Evolutionary conservation across 2,113 vertebrate genomes (phyloP), one percentile per base, ranked within the genome.

Genomic region (Aspidoscelis tigris): DNA sequence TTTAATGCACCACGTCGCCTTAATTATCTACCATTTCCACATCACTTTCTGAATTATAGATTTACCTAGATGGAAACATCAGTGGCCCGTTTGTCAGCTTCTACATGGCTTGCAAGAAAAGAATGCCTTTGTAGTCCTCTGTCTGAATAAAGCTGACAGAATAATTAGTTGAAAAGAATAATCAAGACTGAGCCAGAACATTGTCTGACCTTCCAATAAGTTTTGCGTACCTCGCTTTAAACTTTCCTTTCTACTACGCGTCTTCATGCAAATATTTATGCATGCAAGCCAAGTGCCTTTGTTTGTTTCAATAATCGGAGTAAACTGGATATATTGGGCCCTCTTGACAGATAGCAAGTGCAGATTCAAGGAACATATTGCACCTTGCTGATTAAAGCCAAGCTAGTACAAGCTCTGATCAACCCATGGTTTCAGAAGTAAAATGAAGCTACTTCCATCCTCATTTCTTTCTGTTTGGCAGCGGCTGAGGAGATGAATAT

Each of bases 11-110:
- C 78, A 14, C 50, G 53, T 81, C 14, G 33, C 21, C 18, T 81
- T 88, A 92, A 80, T 73, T 33, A 7, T 79, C n/a, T 88, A 61
- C 88, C 12, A 86, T 82, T 86, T 86, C 85, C 85, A 73, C 69
- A 78, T 78, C 0, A 4, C 84, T 86, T 92, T 78, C 1, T 81
- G 9, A 78, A 75, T 43, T 80, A 81, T 86, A 20, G 84, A 69
- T 89, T 92, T 88, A 65, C 43, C 53, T 55, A 75, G 33, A 74
- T 78, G 2, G 80, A 91, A 91, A 84, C 53, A 87, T 7, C 10
- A 11, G 24, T 9, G 61, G 72, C 83, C 79, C 24, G 2, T 72
- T 84, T 78, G 76, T 84, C 24, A 66, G 14, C 24, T 85, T 65
- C 68, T 66, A 81, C 58, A 86, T 74, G 78, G 26, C 61, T 88